Evolutionary conservation across 2,113 vertebrate genomes (phyloP).

Genomic region (Sterrhoptilus dennistouni): DNA sequence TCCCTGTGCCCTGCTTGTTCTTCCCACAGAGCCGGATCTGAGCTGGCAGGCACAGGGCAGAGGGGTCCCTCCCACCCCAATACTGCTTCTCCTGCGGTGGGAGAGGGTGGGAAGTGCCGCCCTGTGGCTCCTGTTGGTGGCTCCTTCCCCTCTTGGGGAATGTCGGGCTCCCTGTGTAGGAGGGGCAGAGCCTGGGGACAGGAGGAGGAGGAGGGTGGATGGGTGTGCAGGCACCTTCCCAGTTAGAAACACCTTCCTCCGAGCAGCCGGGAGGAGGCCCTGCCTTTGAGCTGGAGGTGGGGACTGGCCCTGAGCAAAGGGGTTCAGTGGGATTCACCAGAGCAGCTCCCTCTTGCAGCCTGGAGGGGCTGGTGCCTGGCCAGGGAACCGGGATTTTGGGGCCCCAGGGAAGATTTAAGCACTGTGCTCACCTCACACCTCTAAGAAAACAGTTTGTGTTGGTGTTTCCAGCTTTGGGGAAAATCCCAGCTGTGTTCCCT

Average conservation of each 20-base stretch:
- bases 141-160: neutral
- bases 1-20: too few relatives aligned
- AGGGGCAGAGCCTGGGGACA: neutral
- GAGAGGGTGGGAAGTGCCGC: neutral
- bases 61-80: neutral
- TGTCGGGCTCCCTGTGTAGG: neutral
- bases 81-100: neutral
- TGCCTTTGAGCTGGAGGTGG: conserved; percentile 13
- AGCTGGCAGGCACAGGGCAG: neutral
- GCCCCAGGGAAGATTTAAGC: neutral
- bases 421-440: neutral
- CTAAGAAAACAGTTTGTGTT: neutral
- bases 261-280: neutral
- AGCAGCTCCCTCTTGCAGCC: neutral
- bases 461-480: neutral
- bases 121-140: neutral
- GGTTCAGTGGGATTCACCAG: neutral
- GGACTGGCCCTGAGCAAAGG: neutral
- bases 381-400: neutral
- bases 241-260: neutral
- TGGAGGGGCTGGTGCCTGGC: too few relatives aligned
- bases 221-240: neutral
- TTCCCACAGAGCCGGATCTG: neutral
- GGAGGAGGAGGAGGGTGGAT: neutral
- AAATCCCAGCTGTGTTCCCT: neutral